Percentiles rank a stretch among this genome's conserved stretches.
phyloP scores from a whole-genome alignment of 2,888 invertebrate species.

The Athetis lepigone region DNA sequence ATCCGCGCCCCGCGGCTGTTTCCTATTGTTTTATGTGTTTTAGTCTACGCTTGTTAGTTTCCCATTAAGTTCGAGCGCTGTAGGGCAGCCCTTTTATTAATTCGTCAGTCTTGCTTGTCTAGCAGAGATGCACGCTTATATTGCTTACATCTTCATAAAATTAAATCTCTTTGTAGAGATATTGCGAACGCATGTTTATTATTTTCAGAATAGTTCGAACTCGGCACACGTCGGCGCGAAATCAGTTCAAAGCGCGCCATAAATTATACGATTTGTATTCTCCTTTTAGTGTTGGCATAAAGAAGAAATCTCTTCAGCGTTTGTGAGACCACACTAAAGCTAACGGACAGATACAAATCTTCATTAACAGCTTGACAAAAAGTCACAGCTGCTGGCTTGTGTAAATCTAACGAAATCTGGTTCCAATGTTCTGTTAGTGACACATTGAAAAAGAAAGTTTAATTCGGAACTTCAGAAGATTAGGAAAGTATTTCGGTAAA shows the following conservation, averaged over 20 bases:
- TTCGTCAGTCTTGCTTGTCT: constrained; percentile 74
- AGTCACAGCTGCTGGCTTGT: constrained; percentile 78
- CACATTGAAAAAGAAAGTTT: constrained; percentile 50
- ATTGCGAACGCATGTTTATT: constrained; percentile 70
- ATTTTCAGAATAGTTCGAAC: constrained; percentile 73
- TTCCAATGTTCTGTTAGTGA: constrained; percentile 52
- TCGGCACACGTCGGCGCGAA: constrained; percentile 67
- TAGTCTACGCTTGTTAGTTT: constrained; percentile 84
- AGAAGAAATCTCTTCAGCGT: constrained; percentile 78
- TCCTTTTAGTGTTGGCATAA: constrained; percentile 75
- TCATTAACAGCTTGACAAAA: constrained; percentile 86
- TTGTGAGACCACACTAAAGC: constrained; percentile 78
- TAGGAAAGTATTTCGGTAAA: constrained; percentile 28
- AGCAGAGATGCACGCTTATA: constrained; percentile 67
- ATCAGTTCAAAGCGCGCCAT: constrained; percentile 81
- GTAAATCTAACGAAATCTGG: constrained; percentile 77
- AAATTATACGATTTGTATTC: constrained; percentile 76
- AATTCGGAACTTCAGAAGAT: constrained; percentile 40
- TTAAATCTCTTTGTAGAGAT: constrained; percentile 69
- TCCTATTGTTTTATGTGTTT: constrained; percentile 80
- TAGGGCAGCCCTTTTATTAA: constrained; percentile 77
- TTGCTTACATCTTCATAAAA: constrained; percentile 75
- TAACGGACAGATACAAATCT: constrained; percentile 83
- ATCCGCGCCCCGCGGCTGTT: constrained; percentile 65
- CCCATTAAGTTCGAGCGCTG: constrained; percentile 77